Evolutionary conservation across 2,797 vertebrate genomes (phyloP).

Genomic region (Sciurus vulgaris): DNA sequence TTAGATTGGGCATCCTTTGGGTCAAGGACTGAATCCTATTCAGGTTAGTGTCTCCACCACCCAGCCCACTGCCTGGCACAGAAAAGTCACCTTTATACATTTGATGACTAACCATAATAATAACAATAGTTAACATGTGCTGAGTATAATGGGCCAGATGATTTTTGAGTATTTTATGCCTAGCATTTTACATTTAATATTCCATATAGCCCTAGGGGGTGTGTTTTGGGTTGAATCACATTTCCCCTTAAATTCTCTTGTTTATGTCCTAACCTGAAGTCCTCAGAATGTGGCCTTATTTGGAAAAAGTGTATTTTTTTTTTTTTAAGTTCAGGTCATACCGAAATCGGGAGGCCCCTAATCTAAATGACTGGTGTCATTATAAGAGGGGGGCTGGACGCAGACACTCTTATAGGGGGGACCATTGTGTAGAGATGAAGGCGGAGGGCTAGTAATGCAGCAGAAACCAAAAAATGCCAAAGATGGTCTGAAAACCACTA

Average conservation of each 20-base stretch:
- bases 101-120: background rate
- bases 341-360: background rate
- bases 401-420: background rate
- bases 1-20: background rate
- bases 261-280: background rate
- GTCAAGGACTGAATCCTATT: background rate
- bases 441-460: background rate
- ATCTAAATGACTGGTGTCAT: background rate
- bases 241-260: background rate
- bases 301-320: background rate
- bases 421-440: rapidly evolving
- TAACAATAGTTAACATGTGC: background rate
- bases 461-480: background rate
- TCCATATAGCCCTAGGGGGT: background rate
- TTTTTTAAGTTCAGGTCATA: background rate
- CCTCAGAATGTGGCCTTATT: background rate
- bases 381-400: background rate
- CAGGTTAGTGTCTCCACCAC: background rate
- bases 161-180: background rate
- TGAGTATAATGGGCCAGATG: background rate
- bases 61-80: background rate
- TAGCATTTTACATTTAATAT: background rate
- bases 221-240: background rate
- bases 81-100: background rate
- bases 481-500: background rate